A percentile compares a stretch with the other conserved stretches of the same genome.
Evolutionary conservation across 1,140 invertebrate species (phyloP).

Genomic region (Streblospio benedicti): DNA sequence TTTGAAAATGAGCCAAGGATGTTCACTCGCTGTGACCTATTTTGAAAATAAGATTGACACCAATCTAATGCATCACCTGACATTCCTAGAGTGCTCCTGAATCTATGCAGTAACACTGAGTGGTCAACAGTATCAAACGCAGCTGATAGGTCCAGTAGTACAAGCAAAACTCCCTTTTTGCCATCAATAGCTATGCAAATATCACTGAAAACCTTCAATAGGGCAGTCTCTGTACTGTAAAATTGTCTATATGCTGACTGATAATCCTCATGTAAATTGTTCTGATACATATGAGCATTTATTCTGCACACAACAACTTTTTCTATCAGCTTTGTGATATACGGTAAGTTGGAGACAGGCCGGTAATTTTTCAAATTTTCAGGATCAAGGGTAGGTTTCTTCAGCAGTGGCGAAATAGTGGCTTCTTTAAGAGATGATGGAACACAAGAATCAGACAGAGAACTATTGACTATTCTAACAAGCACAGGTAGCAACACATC

Average conservation of each 20-base stretch:
- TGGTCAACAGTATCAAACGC: not conserved
- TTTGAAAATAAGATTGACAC: too few relatives aligned
- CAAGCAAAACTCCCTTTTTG: not conserved
- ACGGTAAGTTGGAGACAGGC: not conserved
- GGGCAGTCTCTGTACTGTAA: slow-evolving; percentile 6
- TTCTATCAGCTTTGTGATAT: not conserved
- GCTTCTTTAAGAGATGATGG: not conserved
- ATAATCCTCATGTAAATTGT: not conserved
- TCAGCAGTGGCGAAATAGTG: not conserved
- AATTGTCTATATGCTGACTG: not conserved
- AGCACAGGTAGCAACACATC: too few relatives aligned
- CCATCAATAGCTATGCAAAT: not conserved
- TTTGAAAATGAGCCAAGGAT: too few relatives aligned
- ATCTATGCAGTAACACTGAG: not conserved
- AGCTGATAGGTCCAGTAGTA: not conserved
- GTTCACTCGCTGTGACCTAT: too few relatives aligned
- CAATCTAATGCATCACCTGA: too few relatives aligned
- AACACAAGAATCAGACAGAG: not conserved
- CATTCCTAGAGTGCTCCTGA: too few relatives aligned
- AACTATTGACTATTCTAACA: slow-evolving; percentile 3
- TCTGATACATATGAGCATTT: too few relatives aligned
- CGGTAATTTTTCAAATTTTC: not conserved
- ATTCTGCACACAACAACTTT: not conserved
- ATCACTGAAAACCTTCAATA: not conserved
- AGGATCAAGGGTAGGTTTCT: not conserved